phyloP scores from a whole-genome alignment of 2,113 vertebrate genomes.

The Cynopterus brachyotis region DNA sequence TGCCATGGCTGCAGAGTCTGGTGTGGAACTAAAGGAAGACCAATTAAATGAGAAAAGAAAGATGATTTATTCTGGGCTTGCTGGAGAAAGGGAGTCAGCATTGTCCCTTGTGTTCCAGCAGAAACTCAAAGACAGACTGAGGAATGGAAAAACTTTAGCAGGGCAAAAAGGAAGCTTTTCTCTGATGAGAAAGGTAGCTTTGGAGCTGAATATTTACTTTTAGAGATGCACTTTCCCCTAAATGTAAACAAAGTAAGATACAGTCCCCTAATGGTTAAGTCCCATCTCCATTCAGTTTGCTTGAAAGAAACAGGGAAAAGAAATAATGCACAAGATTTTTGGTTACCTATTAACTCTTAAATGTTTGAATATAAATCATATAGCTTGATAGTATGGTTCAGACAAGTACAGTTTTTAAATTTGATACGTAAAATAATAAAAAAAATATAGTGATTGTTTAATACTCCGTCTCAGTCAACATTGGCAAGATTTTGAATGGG shows the following conservation, averaged over 20 bases:
- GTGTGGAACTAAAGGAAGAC: not conserved
- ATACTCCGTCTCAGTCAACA: not conserved
- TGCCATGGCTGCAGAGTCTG: not conserved
- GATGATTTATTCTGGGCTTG: not conserved
- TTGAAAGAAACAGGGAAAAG: not conserved
- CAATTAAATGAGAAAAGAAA: not conserved
- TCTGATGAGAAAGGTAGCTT: not conserved
- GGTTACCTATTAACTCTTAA: not conserved
- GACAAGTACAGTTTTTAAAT: not conserved
- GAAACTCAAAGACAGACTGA: not conserved
- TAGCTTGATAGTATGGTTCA: not conserved
- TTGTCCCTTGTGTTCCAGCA: not conserved
- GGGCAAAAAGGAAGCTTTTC: not conserved
- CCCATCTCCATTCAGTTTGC: not conserved
- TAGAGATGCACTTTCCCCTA: not conserved
- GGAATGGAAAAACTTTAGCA: not conserved
- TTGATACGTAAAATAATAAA: not conserved
- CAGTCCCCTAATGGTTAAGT: not conserved
- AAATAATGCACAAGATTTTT: not conserved
- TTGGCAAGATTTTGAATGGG: not conserved
- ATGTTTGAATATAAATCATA: not conserved
- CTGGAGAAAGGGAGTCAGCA: not conserved
- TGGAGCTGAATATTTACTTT: not conserved
- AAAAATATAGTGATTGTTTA: not conserved
- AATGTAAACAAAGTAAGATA: not conserved